These are phyloP conservation scores for Periophthalmus magnuspinnatus DNA, from an alignment of 2,797 vertebrate species.

Conservation along the genomic window DNA sequence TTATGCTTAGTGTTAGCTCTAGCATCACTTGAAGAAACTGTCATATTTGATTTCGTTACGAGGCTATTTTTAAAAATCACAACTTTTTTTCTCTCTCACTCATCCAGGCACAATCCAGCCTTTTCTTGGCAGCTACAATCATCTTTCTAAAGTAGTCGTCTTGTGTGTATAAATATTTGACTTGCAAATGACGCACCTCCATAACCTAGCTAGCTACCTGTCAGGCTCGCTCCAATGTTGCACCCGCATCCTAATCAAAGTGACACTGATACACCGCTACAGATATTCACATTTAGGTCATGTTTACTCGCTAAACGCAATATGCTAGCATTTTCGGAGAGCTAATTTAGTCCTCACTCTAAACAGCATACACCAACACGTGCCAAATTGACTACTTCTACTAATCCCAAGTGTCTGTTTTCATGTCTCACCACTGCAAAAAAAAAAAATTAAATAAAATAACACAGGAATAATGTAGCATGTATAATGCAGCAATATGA, in stretches of 20 bases:
- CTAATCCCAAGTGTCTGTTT: constrained; percentile 15
- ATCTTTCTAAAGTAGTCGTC: constrained; percentile 2
- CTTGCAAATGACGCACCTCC: constrained; percentile 4
- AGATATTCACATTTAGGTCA: constrained; percentile 12
- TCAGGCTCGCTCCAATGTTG: constrained; percentile 4
- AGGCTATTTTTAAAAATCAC: constrained; percentile 7
- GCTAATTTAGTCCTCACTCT: constrained; percentile 13
- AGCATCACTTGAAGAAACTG: constrained; percentile 4
- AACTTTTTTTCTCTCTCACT: constrained; percentile 3
- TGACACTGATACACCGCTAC: constrained; percentile 6
- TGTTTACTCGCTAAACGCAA: constrained; percentile 13
- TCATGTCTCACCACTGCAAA: constrained; percentile 3
- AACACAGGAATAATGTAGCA: constrained; percentile 27
- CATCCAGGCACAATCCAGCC: constrained; percentile 8
- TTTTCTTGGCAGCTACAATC: constrained; percentile 8
- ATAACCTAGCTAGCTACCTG: neutral
- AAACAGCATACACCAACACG: neutral
- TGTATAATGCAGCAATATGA: too few species aligned
- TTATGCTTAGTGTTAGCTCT: neutral
- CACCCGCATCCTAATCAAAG: constrained; percentile 3
- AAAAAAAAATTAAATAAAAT: constrained; percentile 41
- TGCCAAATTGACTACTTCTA: constrained; percentile 19
- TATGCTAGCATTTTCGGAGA: constrained; percentile 2
- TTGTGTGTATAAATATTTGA: constrained; percentile 6
- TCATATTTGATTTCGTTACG: constrained; percentile 2